Base-by-base conservation (phyloP, 2,797 vertebrate genomes). In the Poecilia picta region DNA sequence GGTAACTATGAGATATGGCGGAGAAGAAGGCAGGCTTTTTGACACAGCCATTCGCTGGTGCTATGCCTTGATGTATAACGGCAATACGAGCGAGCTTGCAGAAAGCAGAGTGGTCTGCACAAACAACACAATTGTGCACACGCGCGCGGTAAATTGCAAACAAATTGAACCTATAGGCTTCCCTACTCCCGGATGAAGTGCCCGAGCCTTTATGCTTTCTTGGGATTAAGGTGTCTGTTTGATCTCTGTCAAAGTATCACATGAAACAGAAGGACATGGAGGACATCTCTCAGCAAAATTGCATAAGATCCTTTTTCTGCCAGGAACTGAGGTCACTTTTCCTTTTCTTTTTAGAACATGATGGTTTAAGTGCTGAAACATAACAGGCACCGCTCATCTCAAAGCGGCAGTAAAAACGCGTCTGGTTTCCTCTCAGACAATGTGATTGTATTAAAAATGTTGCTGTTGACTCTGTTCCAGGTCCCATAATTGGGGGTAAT, bases 1-100 rank as follows among this genome's bases (percentile, higher is more conserved):
- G 94, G 95, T 96, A 95, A 96, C 95, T 93, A 94, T 96, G 95
- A 96, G 94, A 94, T 95, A 96, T 96, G 93, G 91, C 8, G 47
- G 82, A 76, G 93, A 79, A 87, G 85, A 84, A 92, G 87, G 83
- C 91, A 92, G 93, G 87, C 91, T 92, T 93, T 96, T 92, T 95
- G 94, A 95, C 94, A 95, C 91, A 91, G 86, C 89, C 87, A 89
- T 88, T 93, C 81, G 84, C 91, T 82, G 86, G 77, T 85, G 90
- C 87, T 89, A 78, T 74, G 82, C 90, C 78, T 91, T 96, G 95
- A 95, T 96, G 93, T 95, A 96, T 96, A 92, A 93, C 76, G 84
- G 94, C 92, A 95, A 95, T 96, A 95, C 84, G 64, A 88, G 82
- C 70, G 81, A 90, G 88, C 82, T 89, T 5, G 77, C 77, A 85